Evolutionary conservation across 2,888 invertebrate genomes (phyloP), one percentile per base, ranked within the genome.

Genomic region (Drosophila rellima): DNA sequence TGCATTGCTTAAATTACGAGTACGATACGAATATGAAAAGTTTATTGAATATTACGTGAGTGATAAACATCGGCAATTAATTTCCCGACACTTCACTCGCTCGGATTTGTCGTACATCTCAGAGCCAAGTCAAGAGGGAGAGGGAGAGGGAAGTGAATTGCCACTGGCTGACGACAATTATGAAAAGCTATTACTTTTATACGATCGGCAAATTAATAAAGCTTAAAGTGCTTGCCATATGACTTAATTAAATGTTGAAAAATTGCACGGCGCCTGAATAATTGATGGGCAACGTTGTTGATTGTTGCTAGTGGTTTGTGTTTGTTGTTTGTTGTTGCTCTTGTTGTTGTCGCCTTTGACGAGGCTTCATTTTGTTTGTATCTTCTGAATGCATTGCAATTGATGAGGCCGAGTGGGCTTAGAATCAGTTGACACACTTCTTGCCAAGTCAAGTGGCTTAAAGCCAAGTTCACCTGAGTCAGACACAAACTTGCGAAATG

Each of bases 171-270:
- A 76, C 54, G 56, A 35, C 65, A 73, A 76, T 79, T 78, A 78
- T 56, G 63, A 45, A 59, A 54, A 66, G 61, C 71, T 66, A 81
- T 79, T 78, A 78, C 60, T 82, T 82, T 63, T 63, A 62, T 73
- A 71, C 67, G 89, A 80, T 86, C 70, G 75, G 64, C 64, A 62
- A 88, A 83, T 83, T 83, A 83, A 83, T 83, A 83, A 88, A 62
- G 85, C 88, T 82, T 80, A 73, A 79, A 82, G 78, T 82, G 79
- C 47, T 65, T 74, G 72, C 75, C 75, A 61, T 74, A 71, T 75
- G 81, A 86, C 83, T 83, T 83, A 80, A 88, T 88, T 86, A 86
- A 78, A 82, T 83, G 70, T 73, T 86, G 75, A 82, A 86, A 78
- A 83, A 78, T 82, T 70, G 74, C 76, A 75, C 47, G 66, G 67